phyloP scores from a whole-genome alignment of 2,888 invertebrate species.

The Ectemnius cavifrons region DNA sequence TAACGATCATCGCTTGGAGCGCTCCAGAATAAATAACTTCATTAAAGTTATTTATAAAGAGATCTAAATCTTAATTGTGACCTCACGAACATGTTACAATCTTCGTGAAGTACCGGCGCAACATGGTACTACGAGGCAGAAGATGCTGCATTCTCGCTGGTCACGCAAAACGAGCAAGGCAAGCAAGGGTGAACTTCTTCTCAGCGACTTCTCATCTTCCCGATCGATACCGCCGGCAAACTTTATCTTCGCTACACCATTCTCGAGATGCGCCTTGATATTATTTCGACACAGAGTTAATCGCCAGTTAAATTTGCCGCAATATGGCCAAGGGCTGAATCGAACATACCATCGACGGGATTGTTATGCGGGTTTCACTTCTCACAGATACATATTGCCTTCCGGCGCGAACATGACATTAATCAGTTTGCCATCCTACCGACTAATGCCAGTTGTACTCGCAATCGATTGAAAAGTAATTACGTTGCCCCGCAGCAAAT shows the following conservation, averaged over 20 bases:
- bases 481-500: no score
- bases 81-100: conserved; percentile 16
- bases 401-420: no score
- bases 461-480: no score
- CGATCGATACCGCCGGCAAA: conserved; percentile 37
- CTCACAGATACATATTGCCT: no score
- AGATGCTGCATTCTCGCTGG: not conserved
- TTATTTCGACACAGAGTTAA: not conserved
- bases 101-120: conserved; percentile 24
- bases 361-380: no score
- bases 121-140: not conserved
- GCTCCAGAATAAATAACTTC: conserved; percentile 34
- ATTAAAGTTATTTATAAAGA: conserved; percentile 22
- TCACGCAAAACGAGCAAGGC: no score
- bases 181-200: conserved; percentile 1
- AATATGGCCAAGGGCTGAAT: no score
- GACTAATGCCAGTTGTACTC: no score
- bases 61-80: conserved; percentile 36
- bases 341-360: no score
- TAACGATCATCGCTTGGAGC: conserved; percentile 25
- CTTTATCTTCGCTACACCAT: conserved; percentile 30
- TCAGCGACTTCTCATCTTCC: conserved; percentile 35
- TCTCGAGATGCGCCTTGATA: conserved; percentile 34
- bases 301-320: no score
- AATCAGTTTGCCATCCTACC: no score